phyloP scores from a whole-genome alignment of 2,797 vertebrate genomes.

The Benthosema pterotum region DNA sequence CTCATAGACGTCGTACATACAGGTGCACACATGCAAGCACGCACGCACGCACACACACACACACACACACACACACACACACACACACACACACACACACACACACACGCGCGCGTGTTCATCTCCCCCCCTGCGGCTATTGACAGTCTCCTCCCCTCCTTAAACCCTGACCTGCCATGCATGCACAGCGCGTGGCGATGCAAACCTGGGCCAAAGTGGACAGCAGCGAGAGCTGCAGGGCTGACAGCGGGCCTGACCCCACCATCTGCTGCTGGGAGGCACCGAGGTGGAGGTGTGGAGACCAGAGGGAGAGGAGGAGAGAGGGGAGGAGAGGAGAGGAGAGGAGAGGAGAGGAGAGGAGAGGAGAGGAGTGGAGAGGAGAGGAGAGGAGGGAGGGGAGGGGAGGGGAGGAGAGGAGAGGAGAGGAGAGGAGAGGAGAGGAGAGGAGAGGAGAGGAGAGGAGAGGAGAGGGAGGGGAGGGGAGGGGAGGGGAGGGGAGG shows the following conservation, averaged over 20 bases:
- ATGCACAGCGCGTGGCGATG: too few relatives aligned
- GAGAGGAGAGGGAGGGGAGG: too few relatives aligned
- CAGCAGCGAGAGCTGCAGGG: constrained; percentile 19
- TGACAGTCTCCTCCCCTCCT: too few relatives aligned
- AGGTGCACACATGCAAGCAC: too few relatives aligned
- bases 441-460: background rate
- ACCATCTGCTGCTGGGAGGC: constrained; percentile 37
- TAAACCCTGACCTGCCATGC: background rate
- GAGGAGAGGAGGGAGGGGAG: too few relatives aligned
- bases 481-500: too few relatives aligned
- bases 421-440: background rate
- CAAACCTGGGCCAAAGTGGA: background rate
- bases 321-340: background rate
- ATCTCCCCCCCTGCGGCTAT: too few relatives aligned
- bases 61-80: too few relatives aligned
- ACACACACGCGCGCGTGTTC: too few relatives aligned
- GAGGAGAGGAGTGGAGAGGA: background rate
- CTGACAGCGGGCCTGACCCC: constrained; percentile 28
- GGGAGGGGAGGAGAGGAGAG: background rate
- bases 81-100: too few relatives aligned
- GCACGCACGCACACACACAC: too few relatives aligned
- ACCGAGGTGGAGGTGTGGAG: constrained; percentile 3
- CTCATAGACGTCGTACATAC: too few relatives aligned
- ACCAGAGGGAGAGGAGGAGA: background rate
- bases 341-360: background rate